A percentile compares a stretch with the other conserved stretches of the same genome.
Conservation (phyloP, 23 tunicate genomes). For the Oikopleura vanhoeffeni region DNA sequence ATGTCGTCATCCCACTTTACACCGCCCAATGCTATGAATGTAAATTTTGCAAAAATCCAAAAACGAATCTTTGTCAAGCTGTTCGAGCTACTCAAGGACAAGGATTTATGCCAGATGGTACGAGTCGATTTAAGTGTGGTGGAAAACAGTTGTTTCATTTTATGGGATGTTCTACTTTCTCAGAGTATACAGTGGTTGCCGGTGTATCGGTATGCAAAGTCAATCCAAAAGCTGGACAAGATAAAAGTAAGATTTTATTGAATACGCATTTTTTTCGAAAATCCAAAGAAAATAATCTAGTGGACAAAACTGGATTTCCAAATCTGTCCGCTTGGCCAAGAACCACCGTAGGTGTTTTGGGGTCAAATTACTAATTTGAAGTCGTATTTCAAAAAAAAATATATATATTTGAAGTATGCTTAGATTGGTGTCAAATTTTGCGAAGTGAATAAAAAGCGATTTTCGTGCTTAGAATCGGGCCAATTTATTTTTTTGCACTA, state of each 20-base stretch:
- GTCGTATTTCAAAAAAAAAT: too few species aligned
- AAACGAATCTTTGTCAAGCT: conserved; percentile 79
- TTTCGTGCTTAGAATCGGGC: too few species aligned
- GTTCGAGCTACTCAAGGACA: conserved; percentile 55
- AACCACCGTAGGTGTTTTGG: too few species aligned
- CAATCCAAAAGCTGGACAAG: neutral
- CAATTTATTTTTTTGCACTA: too few species aligned
- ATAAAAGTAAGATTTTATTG: neutral
- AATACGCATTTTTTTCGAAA: neutral
- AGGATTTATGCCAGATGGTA: conserved; percentile 93
- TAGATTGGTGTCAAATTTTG: too few species aligned
- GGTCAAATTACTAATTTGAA: too few species aligned
- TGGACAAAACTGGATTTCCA: neutral
- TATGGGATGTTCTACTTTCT: conserved; percentile 93
- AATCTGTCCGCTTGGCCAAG: neutral
- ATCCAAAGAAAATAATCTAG: neutral
- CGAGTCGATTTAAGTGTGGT: conserved; percentile 46
- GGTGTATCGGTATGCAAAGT: conserved; percentile 90
- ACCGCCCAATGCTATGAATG: conserved; percentile 71
- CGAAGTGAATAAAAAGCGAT: too few species aligned
- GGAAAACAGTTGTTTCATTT: conserved; percentile 54
- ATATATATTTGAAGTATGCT: too few species aligned
- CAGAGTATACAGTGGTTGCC: conserved; percentile 83
- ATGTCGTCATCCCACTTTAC: conserved; percentile 82
- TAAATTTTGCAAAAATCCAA: conserved; percentile 68